Base-by-base conservation (phyloP, 2,797 vertebrate species). In the Melanotaenia nigrans region DNA sequence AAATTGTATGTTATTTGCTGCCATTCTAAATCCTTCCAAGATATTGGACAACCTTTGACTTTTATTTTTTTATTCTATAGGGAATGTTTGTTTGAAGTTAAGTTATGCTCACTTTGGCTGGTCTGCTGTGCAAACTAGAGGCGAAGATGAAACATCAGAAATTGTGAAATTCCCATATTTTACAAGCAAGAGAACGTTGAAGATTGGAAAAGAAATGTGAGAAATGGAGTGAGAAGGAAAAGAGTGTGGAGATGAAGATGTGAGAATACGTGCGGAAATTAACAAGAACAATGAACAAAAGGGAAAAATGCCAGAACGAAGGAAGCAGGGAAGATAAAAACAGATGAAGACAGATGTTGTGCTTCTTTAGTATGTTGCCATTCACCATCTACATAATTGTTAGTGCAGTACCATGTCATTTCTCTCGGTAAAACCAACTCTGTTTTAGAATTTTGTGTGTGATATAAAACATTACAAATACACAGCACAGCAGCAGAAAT, bases 241-340 rank as follows among this genome's bases (percentile, higher is more conserved):
- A 45, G n/a, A 33, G 1, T n/a, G 10, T 7, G 13, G n/a, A 47
- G 65, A 59, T 49, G 47, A 22, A 56, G n/a, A 9, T 68, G 40
- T 38, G n/a, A 68, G 42, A 25, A 30, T 30, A 33, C 45, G 42
- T 45, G 16, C 42, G 20, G 38, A 61, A 25, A 22, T 38, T 33
- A 61, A 45, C 16, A 25, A 58, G 42, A 32, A 68, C 13, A 28
- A 28, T 28, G 25, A 28, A 28, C 25, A 28, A 30, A 38, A 5
- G 30, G 33, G 65, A 68, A 42, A 59, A 53, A 68, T 5, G 3
- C 57, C 57, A 51, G 66, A 36, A 35, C 59, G 42, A 56, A 20
- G 55, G 55, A 58, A 69, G 35, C 45, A 33, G 22, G 40, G 42
- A 59, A 49, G 55, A 56, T 47, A 47, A 45, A 11, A 22, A 32